These are phyloP conservation scores for Andrena trimmerana DNA, from an alignment of 2,888 invertebrate species.

Conservation along the genomic window DNA sequence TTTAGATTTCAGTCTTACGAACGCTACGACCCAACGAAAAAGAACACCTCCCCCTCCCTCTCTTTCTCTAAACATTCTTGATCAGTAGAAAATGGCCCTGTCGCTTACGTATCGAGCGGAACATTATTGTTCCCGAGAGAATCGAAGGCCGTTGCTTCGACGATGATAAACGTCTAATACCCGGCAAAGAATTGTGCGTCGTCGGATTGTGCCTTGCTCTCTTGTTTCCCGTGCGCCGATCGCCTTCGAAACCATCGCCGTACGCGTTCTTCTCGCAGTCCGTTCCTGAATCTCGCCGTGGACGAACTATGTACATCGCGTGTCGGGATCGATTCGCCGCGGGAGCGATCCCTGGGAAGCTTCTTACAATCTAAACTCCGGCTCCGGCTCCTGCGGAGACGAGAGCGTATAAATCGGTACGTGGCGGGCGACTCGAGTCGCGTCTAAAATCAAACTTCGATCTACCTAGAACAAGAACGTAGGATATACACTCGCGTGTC, in stretches of 20 bases:
- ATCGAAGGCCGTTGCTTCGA: conserved; percentile 61
- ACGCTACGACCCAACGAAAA: conserved; percentile 28
- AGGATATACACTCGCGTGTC: neutral
- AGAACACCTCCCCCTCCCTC: neutral
- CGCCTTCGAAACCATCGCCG: neutral
- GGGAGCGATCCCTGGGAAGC: conserved; percentile 11
- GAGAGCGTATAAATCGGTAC: neutral
- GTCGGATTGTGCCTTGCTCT: conserved; percentile 26
- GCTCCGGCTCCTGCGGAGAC: neutral
- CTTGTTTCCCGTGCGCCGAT: neutral
- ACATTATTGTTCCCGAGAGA: conserved; percentile 62
- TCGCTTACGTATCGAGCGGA: conserved; percentile 60
- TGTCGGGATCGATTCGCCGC: conserved; percentile 7
- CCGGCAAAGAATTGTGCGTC: conserved; percentile 53
- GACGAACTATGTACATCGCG: conserved; percentile 19
- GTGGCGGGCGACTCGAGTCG: neutral
- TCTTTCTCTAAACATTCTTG: conserved; percentile 5
- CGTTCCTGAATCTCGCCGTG: conserved; percentile 10
- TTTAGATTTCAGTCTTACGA: conserved; percentile 62
- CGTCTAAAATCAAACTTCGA: neutral
- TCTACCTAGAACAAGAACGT: conserved; percentile 12
- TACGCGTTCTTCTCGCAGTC: conserved; percentile 6
- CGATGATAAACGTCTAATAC: conserved; percentile 52
- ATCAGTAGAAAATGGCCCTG: conserved; percentile 56
- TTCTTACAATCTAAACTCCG: conserved; percentile 8